Evolutionary conservation across 2,113 vertebrate species (phyloP).

Genomic region (Salvelinus alpinus): DNA sequence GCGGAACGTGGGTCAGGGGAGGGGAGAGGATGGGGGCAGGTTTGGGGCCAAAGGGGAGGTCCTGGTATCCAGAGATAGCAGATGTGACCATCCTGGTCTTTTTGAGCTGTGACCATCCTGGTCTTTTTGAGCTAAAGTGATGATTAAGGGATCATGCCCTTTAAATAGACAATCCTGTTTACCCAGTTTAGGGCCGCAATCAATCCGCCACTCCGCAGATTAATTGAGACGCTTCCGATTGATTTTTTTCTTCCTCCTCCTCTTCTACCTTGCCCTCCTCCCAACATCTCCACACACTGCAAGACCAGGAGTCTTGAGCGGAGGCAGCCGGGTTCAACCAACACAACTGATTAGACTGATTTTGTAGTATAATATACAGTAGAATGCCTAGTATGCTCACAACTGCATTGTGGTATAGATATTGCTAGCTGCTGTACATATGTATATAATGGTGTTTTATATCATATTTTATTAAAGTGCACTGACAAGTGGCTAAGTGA

Average conservation of each 20-base stretch:
- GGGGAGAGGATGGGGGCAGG: conserved; percentile 15
- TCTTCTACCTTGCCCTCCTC: conserved; percentile 43
- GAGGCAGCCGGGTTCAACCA: no score
- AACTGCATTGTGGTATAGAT: no score
- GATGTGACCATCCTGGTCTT: conserved; percentile 63
- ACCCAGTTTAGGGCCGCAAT: conserved; percentile 81
- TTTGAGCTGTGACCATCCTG: conserved; percentile 66
- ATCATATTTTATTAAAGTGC: no score
- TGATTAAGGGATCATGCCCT: conserved; percentile 82
- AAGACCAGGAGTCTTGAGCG: conserved; percentile 56
- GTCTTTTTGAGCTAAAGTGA: conserved; percentile 72
- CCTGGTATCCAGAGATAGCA: conserved; percentile 53
- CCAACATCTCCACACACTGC: conserved; percentile 63
- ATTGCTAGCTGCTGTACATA: no score
- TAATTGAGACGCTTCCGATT: conserved; percentile 81
- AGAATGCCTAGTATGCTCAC: no score
- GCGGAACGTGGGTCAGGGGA: conserved; percentile 6
- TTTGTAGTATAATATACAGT: no score
- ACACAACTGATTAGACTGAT: no score
- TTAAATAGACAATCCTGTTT: conserved; percentile 79
- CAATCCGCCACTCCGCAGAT: conserved; percentile 79
- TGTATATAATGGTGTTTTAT: no score
- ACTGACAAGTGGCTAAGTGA: no score
- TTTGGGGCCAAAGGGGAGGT: conserved; percentile 45
- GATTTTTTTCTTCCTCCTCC: conserved; percentile 65